These are phyloP conservation scores for Adelosebastes latens DNA, from an alignment of 2,797 vertebrate genomes.

Conservation along the genomic window DNA sequence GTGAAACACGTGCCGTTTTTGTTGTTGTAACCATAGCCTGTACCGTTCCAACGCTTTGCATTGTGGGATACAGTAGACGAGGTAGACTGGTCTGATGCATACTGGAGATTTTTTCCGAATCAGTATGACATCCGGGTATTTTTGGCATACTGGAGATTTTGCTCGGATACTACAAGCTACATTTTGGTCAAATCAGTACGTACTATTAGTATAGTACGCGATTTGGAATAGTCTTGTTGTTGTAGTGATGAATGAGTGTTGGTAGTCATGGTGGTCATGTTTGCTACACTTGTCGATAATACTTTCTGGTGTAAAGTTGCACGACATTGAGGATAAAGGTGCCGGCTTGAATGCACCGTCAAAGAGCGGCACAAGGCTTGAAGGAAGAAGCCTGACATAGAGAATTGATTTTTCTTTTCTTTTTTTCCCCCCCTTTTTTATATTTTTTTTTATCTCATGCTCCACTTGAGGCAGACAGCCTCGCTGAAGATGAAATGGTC, in stretches of 20 bases:
- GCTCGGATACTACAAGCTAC: too few species aligned
- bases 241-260: neutral
- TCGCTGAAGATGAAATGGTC: conserved; percentile 63
- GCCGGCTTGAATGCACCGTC: conserved; percentile 21
- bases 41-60: too few species aligned
- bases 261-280: neutral
- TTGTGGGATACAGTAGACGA: too few species aligned
- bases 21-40: too few species aligned
- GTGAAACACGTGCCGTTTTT: fast-evolving
- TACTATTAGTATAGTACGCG: too few species aligned
- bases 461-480: conserved; percentile 59
- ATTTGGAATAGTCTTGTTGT: neutral
- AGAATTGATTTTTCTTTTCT: conserved; percentile 59
- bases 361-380: conserved; percentile 36
- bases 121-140: too few species aligned
- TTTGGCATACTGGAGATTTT: too few species aligned
- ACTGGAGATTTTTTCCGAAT: too few species aligned
- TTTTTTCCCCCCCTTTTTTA: neutral
- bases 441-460: conserved; percentile 53
- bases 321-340: neutral
- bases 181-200: neutral
- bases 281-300: neutral
- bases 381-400: conserved; percentile 49
- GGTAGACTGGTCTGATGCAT: too few species aligned
- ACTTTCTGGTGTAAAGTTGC: neutral